Base-by-base conservation (phyloP, 2,888 invertebrate species). In the Lasioglossum leucozonium region DNA sequence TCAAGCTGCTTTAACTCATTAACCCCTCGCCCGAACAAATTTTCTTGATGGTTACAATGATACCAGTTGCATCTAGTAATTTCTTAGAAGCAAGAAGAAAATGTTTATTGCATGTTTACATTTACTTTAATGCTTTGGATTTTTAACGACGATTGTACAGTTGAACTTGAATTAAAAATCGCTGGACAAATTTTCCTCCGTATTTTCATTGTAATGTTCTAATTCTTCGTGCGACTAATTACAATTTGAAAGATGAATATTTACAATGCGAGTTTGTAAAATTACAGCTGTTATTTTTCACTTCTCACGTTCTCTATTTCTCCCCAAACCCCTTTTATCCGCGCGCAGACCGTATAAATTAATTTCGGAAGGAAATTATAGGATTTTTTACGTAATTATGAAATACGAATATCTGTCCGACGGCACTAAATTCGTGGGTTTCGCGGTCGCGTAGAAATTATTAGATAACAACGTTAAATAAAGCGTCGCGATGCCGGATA, bases 401-500 rank as follows among this genome's bases (percentile, higher is more conserved):
- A 26, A 44, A 73, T 34, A 51, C 55, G 58, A 58, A 69, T 62
- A 58, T 34, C 30, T 22, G 44, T 34, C 62, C 26, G 34, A 62
- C 37, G n/a, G 37, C 75, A 30, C 51, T 84, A 84, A 84, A 84
- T 77, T 69, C 34, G 69, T 34, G 22, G 16, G 30, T 34, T 42
- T 22, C 51, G 42, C 71, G 83, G 22, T 55, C 26, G 72, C 83
- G 58, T 37, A 42, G 84, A 84, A 84, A 84, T 84, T 77, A 84
- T 84, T 84, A 73, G 84, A 84, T 74, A 84, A 84, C 84, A 34
- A 26, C 69, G 73, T 84, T 84, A 69, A 84, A 84, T 77, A 77
- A 77, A 84, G 22, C 58, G 69, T 22, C 69, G 47, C 47, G 72
- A 65, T 72, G 76, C 75, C 30, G 84, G 73, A 84, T 84, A 84